Evolutionary conservation across 2,797 vertebrate species (phyloP).

Genomic region (Rhynchonycteris naso): DNA sequence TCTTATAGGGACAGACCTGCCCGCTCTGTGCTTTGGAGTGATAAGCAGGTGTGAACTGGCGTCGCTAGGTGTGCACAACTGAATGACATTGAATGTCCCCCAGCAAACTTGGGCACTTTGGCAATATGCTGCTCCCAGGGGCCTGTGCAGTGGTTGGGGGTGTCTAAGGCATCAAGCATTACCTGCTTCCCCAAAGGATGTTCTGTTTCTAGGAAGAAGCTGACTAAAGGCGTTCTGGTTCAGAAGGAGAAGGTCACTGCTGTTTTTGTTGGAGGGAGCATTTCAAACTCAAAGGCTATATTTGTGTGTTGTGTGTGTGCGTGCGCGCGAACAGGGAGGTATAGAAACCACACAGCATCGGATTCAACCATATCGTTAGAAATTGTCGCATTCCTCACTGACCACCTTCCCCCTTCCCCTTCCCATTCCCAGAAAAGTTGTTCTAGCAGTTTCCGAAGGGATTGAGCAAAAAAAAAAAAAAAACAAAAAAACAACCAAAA

Average conservation of each 20-base stretch:
- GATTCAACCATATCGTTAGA: neutral
- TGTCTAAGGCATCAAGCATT: neutral
- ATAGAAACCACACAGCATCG: neutral
- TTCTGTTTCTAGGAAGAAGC: neutral
- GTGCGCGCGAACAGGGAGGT: neutral
- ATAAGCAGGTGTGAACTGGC: conserved; percentile 80
- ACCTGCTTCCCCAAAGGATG: neutral
- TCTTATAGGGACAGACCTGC: conserved; percentile 66
- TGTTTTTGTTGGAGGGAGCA: neutral
- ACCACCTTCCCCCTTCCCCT: neutral
- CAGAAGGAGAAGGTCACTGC: neutral
- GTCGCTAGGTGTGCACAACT: conserved; percentile 65
- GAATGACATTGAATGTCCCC: conserved; percentile 58
- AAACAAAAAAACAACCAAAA: neutral
- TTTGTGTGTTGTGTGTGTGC: neutral
- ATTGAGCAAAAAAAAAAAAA: neutral
- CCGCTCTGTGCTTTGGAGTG: conserved; percentile 70
- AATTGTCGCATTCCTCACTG: neutral
- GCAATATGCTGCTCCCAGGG: neutral
- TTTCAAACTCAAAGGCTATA: neutral
- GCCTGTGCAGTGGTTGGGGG: neutral
- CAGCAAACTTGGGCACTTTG: neutral
- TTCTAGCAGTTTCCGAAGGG: neutral
- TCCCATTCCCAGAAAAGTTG: neutral
- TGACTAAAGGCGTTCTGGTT: neutral